Percentiles rank a stretch among this genome's conserved stretches.
Conservation (phyloP, 1,140 invertebrate species). For the Centruroides sculpturatus region DNA sequence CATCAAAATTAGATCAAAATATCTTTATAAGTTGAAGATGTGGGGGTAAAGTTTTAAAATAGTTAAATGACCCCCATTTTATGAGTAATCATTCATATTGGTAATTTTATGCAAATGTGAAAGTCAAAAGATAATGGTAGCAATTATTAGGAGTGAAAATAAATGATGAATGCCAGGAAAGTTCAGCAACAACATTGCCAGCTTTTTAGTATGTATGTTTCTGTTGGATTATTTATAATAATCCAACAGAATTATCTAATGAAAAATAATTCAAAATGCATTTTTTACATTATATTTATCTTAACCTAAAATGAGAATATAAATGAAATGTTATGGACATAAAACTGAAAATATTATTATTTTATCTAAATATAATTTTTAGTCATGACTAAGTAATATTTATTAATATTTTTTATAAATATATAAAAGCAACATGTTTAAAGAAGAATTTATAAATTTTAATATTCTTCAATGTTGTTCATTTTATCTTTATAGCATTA, state of each 20-base stretch:
- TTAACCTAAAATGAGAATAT: not conserved
- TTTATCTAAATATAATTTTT: not conserved
- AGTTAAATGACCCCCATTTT: too few species aligned
- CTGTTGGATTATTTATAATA: not conserved
- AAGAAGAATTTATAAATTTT: not conserved
- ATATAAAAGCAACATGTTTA: not conserved
- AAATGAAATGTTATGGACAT: not conserved
- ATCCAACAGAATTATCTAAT: not conserved
- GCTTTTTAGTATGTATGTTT: not conserved
- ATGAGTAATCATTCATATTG: too few species aligned
- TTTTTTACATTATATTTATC: too few species aligned
- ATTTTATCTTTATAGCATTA: slow-evolving; percentile 44
- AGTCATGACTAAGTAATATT: not conserved
- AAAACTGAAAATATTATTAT: slow-evolving; percentile 1
- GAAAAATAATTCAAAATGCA: not conserved
- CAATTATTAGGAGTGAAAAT: not conserved
- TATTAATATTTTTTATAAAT: not conserved
- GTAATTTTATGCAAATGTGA: too few species aligned
- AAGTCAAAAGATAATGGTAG: too few species aligned
- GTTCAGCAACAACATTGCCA: too few species aligned
- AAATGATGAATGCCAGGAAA: too few species aligned
- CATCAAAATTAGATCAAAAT: too few species aligned
- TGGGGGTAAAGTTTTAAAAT: too few species aligned
- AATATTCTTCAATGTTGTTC: not conserved
- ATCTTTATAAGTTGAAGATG: too few species aligned